Conservation (phyloP, 2,888 invertebrate genomes). For the Tenthredo notha region DNA sequence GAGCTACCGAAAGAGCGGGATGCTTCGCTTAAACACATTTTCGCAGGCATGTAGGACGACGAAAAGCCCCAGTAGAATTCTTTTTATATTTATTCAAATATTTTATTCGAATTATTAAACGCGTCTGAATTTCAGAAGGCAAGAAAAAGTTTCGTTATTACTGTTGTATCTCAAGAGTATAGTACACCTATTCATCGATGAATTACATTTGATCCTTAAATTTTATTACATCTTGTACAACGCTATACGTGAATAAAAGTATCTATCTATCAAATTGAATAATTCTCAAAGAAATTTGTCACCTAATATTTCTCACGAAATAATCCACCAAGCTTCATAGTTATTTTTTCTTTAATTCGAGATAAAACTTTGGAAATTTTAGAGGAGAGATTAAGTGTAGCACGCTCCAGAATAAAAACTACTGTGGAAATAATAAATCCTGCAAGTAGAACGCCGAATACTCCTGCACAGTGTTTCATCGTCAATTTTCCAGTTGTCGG, state of each 20-base stretch:
- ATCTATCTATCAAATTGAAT: neutral
- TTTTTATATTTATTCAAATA: conserved; percentile 6
- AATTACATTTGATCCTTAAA: neutral
- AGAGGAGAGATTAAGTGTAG: neutral
- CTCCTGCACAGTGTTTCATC: conserved; percentile 53
- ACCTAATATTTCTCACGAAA: neutral
- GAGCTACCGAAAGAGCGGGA: neutral
- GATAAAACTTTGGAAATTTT: neutral
- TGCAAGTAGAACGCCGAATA: conserved; percentile 28
- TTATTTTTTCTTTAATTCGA: neutral
- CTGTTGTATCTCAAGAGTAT: neutral
- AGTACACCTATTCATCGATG: neutral
- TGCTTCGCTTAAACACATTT: neutral
- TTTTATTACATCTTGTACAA: neutral
- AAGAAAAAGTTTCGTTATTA: neutral
- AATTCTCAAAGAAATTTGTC: neutral
- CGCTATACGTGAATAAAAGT: neutral
- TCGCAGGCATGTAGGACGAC: conserved; percentile 7
- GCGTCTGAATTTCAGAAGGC: neutral
- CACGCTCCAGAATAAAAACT: conserved; percentile 7
- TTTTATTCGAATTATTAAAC: neutral
- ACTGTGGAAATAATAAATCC: conserved; percentile 15
- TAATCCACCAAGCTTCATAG: neutral
- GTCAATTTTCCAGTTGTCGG: conserved; percentile 20
- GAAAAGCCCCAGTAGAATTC: neutral